Percentiles rank a stretch among this genome's conserved stretches.
Conservation (phyloP, 2,888 invertebrate genomes). For the Opisthograptis luteolata region DNA sequence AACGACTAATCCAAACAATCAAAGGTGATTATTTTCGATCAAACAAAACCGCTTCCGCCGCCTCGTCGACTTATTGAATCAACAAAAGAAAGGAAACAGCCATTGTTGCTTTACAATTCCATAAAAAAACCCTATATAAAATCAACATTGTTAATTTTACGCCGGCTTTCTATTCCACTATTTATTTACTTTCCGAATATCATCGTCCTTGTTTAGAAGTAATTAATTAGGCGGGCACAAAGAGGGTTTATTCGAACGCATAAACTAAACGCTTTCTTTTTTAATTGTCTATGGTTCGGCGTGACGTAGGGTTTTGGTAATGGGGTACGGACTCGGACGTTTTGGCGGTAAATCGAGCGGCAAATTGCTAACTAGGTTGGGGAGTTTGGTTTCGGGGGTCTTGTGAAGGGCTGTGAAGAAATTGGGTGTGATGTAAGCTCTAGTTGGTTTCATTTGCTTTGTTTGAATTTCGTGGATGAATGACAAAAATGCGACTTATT, state of each 20-base stretch:
- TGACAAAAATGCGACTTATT: no score
- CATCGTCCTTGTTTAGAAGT: conserved; percentile 81
- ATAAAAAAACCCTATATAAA: conserved; percentile 61
- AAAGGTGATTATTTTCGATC: conserved; percentile 36
- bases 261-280: conserved; percentile 57
- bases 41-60: conserved; percentile 37
- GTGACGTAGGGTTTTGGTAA: conserved; percentile 65
- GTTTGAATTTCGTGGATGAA: no score
- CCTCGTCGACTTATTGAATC: conserved; percentile 51
- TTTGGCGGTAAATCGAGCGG: conserved; percentile 78
- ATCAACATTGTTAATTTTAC: conserved; percentile 75
- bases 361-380: conserved; percentile 72
- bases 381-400: conserved; percentile 46
- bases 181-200: conserved; percentile 82
- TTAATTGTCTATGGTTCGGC: conserved; percentile 67
- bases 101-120: conserved; percentile 53
- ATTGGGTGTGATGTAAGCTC: conserved; percentile 1
- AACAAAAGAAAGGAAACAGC: conserved; percentile 62
- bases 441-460: no score
- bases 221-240: conserved; percentile 80
- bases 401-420: conserved; percentile 12
- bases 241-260: conserved; percentile 55
- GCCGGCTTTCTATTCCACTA: conserved; percentile 69
- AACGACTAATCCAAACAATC: conserved; percentile 27
- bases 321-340: conserved; percentile 65